Evolutionary conservation across 1,140 invertebrate species (phyloP).

Genomic region (Lamellibrachia luymesi): DNA sequence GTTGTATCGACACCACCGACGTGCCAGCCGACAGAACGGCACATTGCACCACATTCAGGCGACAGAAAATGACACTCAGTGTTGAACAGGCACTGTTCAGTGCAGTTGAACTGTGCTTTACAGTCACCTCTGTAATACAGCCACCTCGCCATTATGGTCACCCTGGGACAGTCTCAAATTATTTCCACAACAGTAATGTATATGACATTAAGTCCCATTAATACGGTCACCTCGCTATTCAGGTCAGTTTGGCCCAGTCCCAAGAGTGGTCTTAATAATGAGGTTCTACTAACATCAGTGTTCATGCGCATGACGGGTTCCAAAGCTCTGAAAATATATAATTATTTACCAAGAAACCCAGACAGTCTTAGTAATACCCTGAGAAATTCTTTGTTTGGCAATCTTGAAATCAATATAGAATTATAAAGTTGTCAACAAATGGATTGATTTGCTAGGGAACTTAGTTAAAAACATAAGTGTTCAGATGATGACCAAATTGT

Average conservation of each 20-base stretch:
- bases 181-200: too few relatives aligned
- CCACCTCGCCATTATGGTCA: too few relatives aligned
- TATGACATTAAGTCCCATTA: too few relatives aligned
- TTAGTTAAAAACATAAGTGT: too few relatives aligned
- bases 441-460: too few relatives aligned
- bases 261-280: too few relatives aligned
- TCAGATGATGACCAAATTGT: too few relatives aligned
- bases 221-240: too few relatives aligned
- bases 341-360: not conserved
- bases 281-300: not conserved
- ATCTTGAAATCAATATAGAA: not conserved
- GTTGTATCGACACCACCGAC: not conserved
- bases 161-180: too few relatives aligned
- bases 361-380: not conserved
- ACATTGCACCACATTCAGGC: not conserved
- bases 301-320: not conserved
- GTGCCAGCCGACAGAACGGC: not conserved
- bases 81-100: not conserved
- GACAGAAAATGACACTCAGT: not conserved
- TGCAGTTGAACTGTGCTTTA: not conserved
- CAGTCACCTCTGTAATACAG: too few relatives aligned
- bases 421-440: too few relatives aligned
- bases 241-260: too few relatives aligned
- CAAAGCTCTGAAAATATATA: not conserved
- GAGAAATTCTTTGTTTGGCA: not conserved